Evolutionary conservation across 2,113 vertebrate genomes (phyloP).

Genomic region (Circaetus gallicus): DNA sequence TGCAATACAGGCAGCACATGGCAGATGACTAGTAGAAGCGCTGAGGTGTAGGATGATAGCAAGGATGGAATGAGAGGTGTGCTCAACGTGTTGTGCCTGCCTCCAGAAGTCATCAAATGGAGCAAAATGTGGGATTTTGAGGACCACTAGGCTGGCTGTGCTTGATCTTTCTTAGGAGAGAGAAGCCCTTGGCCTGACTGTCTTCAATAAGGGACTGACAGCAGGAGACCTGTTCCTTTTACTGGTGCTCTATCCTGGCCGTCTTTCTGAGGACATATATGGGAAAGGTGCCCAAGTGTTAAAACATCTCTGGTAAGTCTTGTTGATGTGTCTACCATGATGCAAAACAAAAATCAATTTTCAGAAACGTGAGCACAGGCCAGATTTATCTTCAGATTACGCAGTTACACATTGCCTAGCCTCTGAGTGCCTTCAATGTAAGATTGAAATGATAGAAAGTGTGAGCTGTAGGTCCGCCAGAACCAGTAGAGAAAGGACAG

Average conservation of each 20-base stretch:
- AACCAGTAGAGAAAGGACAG: neutral
- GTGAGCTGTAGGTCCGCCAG: neutral
- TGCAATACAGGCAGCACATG: neutral
- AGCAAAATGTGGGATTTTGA: neutral
- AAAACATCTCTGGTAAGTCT: neutral
- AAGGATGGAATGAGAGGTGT: neutral
- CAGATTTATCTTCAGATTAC: neutral
- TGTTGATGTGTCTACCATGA: neutral
- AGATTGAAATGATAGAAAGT: neutral
- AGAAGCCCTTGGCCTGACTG: neutral
- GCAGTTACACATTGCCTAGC: neutral
- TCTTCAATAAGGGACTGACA: neutral
- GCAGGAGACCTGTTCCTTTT: neutral
- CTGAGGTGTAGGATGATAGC: neutral
- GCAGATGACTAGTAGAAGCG: neutral
- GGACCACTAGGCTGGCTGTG: fast-evolving
- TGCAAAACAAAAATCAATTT: neutral
- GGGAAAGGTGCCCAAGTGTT: neutral
- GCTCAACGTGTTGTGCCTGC: fast-evolving
- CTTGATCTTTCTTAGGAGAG: neutral
- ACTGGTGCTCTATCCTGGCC: neutral
- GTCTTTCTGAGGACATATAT: neutral
- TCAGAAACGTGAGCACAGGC: neutral
- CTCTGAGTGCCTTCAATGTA: neutral
- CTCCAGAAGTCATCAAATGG: neutral